phyloP scores from a whole-genome alignment of 2,888 invertebrate species.

The Thymelicus lineola region DNA sequence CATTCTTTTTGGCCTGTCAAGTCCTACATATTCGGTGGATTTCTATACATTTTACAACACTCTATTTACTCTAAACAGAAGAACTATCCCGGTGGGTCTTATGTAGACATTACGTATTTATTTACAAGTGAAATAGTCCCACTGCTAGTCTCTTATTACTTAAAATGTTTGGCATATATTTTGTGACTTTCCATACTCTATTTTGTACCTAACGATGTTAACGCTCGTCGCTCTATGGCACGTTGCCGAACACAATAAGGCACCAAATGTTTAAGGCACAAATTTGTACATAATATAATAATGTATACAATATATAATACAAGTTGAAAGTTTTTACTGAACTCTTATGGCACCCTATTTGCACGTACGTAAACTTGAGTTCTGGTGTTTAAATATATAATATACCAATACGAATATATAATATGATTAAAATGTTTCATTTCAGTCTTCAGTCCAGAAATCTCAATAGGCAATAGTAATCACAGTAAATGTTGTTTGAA shows the following conservation, averaged over 20 bases:
- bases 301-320: slow-evolving; percentile 50
- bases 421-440: slow-evolving; percentile 53
- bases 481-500: slow-evolving; percentile 72
- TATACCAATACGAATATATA: slow-evolving; percentile 52
- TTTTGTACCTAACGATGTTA: slow-evolving; percentile 68
- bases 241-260: slow-evolving; percentile 53
- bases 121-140: slow-evolving; percentile 67
- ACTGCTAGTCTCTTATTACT: slow-evolving; percentile 62
- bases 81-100: slow-evolving; percentile 76
- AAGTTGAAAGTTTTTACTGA: slow-evolving; percentile 54
- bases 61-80: slow-evolving; percentile 58
- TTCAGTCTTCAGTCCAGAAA: slow-evolving; percentile 82
- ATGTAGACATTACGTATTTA: slow-evolving; percentile 73
- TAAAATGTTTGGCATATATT: slow-evolving; percentile 79
- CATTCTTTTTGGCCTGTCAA: slow-evolving; percentile 76
- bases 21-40: slow-evolving; percentile 72
- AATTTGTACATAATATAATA: slow-evolving; percentile 45
- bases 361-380: slow-evolving; percentile 65
- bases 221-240: slow-evolving; percentile 47
- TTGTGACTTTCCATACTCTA: slow-evolving; percentile 80
- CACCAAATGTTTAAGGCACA: slow-evolving; percentile 60
- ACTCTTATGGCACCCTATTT: slow-evolving; percentile 79
- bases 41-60: slow-evolving; percentile 51
- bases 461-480: slow-evolving; percentile 80
- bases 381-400: slow-evolving; percentile 50